Evolutionary conservation across 2,888 invertebrate genomes (phyloP).

Genomic region (Elysia crispata): DNA sequence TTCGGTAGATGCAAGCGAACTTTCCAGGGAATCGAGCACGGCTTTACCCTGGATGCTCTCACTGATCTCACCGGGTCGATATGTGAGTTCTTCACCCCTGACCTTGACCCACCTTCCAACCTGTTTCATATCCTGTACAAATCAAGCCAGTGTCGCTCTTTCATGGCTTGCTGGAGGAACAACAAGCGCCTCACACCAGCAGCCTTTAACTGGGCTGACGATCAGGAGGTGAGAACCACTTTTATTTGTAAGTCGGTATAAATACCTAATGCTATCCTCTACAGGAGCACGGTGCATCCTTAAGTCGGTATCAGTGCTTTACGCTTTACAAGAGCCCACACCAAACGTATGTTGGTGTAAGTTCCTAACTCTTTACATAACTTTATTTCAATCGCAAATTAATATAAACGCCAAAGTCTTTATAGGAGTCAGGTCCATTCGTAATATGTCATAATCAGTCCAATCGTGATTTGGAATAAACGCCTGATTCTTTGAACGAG

Average conservation of each 20-base stretch:
- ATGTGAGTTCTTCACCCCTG: slow-evolving; percentile 71
- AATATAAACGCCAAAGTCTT: no score
- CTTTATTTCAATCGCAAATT: no score
- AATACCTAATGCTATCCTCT: no score
- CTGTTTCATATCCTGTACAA: slow-evolving; percentile 72
- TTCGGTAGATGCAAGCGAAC: slow-evolving; percentile 69
- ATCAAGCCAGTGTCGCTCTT: slow-evolving; percentile 64
- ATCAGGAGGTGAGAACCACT: slow-evolving; percentile 36
- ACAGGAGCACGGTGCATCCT: no score
- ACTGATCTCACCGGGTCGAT: slow-evolving; percentile 72
- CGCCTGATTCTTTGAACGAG: no score
- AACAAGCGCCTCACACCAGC: slow-evolving; percentile 66
- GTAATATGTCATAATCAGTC: no score
- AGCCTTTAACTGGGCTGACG: slow-evolving; percentile 57
- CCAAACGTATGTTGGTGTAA: no score
- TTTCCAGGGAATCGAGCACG: slow-evolving; percentile 73
- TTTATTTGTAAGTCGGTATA: not conserved
- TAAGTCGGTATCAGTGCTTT: no score
- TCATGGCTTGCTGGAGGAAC: slow-evolving; percentile 71
- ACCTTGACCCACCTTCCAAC: slow-evolving; percentile 66
- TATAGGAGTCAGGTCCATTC: no score
- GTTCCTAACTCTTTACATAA: no score
- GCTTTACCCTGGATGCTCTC: slow-evolving; percentile 69
- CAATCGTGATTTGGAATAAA: no score
- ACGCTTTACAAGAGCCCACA: no score